Conservation (phyloP, 2,888 invertebrate genomes). For the Sarcophaga caerulescens region DNA sequence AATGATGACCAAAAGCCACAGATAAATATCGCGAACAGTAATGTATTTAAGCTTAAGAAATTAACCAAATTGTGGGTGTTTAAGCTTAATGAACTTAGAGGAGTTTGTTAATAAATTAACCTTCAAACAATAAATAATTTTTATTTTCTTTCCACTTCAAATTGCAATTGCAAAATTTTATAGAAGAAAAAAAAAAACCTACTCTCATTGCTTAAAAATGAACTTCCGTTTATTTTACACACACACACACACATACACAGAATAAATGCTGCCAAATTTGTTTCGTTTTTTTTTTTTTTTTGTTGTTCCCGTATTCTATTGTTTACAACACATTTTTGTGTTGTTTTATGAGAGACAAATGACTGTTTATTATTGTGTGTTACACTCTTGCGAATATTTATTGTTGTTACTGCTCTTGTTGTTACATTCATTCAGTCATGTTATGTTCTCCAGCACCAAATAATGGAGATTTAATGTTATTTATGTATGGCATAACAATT, state of each 20-base stretch:
- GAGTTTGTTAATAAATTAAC: neutral
- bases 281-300: neutral
- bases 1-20: conserved; percentile 24
- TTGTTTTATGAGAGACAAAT: neutral
- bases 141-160: neutral
- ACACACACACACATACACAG: neutral
- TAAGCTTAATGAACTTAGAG: neutral
- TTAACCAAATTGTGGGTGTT: neutral
- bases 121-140: neutral
- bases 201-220: neutral
- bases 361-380: neutral
- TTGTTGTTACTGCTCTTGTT: neutral
- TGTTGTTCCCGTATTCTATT: neutral
- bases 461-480: neutral
- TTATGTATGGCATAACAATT: neutral
- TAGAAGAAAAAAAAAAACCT: neutral
- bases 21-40: neutral
- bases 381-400: neutral
- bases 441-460: neutral
- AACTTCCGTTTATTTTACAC: neutral
- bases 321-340: neutral
- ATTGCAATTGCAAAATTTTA: neutral
- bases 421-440: too few species aligned
- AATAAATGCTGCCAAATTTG: neutral
- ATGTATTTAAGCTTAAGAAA: neutral